These are phyloP conservation scores for Patella depressa DNA, from an alignment of 2,888 invertebrate species.

Conservation along the genomic window DNA sequence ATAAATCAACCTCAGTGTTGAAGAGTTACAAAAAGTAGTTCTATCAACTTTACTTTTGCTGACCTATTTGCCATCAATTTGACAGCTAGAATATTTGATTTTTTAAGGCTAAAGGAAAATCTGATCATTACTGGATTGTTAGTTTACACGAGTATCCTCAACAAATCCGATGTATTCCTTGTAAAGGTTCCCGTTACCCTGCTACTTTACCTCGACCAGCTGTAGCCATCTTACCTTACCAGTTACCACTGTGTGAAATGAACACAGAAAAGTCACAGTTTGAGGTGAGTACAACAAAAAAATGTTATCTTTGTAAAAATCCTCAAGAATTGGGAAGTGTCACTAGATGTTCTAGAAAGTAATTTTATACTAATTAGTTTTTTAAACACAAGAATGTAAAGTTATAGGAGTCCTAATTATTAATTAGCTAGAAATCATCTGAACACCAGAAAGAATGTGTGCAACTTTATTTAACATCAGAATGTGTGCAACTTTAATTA, in stretches of 20 bases:
- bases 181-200: slow-evolving; percentile 91
- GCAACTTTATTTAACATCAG: too few relatives aligned
- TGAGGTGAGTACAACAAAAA: slow-evolving; percentile 77
- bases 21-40: too few relatives aligned
- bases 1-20: too few relatives aligned
- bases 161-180: slow-evolving; percentile 85
- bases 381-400: background rate
- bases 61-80: too few relatives aligned
- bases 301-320: background rate
- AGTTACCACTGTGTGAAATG: slow-evolving; percentile 84
- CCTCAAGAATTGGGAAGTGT: too few relatives aligned
- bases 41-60: too few relatives aligned
- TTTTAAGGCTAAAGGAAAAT: slow-evolving; percentile 76
- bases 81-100: background rate
- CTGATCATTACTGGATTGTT: slow-evolving; percentile 83
- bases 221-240: slow-evolving; percentile 80
- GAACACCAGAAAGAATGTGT: too few relatives aligned
- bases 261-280: slow-evolving; percentile 85
- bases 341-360: too few relatives aligned
- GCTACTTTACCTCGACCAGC: slow-evolving; percentile 88
- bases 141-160: slow-evolving; percentile 85
- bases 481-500: too few relatives aligned
- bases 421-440: too few relatives aligned
- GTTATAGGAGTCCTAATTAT: too few relatives aligned
- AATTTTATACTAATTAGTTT: too few relatives aligned